Base-by-base conservation (phyloP, 2,797 vertebrate genomes). In the Myotis daubentonii region DNA sequence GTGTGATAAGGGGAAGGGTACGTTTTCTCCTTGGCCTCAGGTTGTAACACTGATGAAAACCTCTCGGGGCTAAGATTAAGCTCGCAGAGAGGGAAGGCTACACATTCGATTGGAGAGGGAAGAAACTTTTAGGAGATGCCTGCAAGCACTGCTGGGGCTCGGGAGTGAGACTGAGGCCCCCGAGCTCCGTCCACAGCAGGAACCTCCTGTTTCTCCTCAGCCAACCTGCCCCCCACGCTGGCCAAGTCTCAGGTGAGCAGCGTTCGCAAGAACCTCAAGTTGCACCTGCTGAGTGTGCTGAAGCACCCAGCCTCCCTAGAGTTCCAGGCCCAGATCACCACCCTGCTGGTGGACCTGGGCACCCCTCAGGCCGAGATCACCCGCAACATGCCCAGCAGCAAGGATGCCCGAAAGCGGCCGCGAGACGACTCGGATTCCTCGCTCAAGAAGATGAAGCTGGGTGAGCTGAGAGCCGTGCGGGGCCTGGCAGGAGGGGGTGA, bases 191-290 rank as follows among this genome's bases (percentile, higher is more conserved):
- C 23, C 55, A 19, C 38, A 87, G 66, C 41, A 28, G 36, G 8
- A 2, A 70, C 23, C 65, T 38, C 41, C 38, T 2, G 3, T 30
- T 5, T 33, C 53, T 82, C 76, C 83, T 71, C 41, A 99, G 99
- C 99, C 53, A 99, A 99, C 97, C 97, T 99, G 28, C 99, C 99
- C 0, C 99, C 99, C 0, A 99, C 99, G 0, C 93, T 99, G 98
- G 99, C 99, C 96, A 99, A 99, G 95, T 99, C 99, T 11, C 99
- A 99, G 98, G 99, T 99, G 92, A 99, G 99, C 98, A 99, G 99
- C 0, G 99, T 99, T 13, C 97, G 99, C 0, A 99, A 99, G 98
- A 99, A 99, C 93, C 99, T 99, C 66, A 99, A 99, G 98, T 97
- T 99, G 47, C 99, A 99, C 91, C 96, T 99, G 88, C 97, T 99